Percentiles rank a stretch among this genome's conserved stretches.
These are phyloP conservation scores for Paragorgia papillata DNA, from an alignment of 92 coral and sea anemone species.

Conservation along the genomic window DNA sequence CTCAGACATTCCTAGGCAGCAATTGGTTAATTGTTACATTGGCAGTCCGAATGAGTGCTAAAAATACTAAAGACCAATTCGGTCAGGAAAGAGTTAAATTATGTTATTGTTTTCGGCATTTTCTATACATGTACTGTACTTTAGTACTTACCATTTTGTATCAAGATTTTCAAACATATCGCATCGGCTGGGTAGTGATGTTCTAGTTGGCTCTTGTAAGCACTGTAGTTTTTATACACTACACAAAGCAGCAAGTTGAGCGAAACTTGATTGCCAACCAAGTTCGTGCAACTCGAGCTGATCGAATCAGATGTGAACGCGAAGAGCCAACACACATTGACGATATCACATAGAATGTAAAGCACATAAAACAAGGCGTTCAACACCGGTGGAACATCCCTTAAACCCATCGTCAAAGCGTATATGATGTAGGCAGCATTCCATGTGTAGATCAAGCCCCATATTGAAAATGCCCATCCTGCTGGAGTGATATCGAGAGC, in stretches of 20 bases:
- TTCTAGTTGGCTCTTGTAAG: slow-evolving; percentile 51
- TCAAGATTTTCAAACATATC: slow-evolving; percentile 62
- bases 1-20: too few relatives aligned
- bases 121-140: too few relatives aligned
- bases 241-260: slow-evolving; percentile 55
- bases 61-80: too few relatives aligned
- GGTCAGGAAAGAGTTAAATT: too few relatives aligned
- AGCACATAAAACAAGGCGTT: slow-evolving; percentile 54
- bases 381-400: slow-evolving; percentile 56
- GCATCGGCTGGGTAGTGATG: slow-evolving; percentile 55
- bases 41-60: too few relatives aligned
- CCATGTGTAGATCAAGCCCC: slow-evolving; percentile 87
- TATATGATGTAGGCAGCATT: slow-evolving; percentile 70
- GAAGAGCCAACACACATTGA: slow-evolving; percentile 70
- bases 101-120: too few relatives aligned
- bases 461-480: slow-evolving; percentile 90
- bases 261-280: slow-evolving; percentile 57
- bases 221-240: slow-evolving; percentile 55
- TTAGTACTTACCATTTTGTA: slow-evolving; percentile 77
- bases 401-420: slow-evolving; percentile 70
- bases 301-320: slow-evolving; percentile 63
- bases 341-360: slow-evolving; percentile 50
- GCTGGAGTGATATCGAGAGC: slow-evolving; percentile 73
- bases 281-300: slow-evolving; percentile 46
- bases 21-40: too few relatives aligned